Base-by-base conservation (phyloP, 2,888 invertebrate species). In the Scaptomyza cyrtandrae region DNA sequence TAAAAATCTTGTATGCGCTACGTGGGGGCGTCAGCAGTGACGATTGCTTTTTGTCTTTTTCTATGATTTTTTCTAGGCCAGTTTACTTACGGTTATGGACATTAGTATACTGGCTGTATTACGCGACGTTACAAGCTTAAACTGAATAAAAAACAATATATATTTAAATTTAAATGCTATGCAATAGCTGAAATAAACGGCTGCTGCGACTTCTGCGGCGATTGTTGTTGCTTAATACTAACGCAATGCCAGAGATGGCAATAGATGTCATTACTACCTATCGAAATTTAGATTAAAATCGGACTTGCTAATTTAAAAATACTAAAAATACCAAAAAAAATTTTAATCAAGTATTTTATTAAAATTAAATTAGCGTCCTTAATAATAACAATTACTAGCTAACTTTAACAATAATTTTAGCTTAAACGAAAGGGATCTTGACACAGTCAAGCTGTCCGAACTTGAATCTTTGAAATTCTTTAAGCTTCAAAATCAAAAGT, bases 41-140 rank as follows among this genome's bases (percentile, higher is more conserved):
- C 43, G 45, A 33, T 9, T 44, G 37, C 54, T 39, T 57, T 37
- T 16, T 33, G n/a, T 24, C 16, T 29, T 35, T 52, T 33, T 31
- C 43, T 43, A 16, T 52, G 37, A 3, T 35, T 35, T 33, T 52
- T 48, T 14, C 41, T 13, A 37, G 29, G 6, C 37, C 54, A 53
- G 14, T 11, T 50, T 81, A 91, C 91, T 91, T 89, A 91, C 91
- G 90, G 91, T 91, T 86, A 91, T 91, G 89, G 91, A 91, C 91
- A 91, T 91, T 89, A 91, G 91, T 88, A 78, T 66, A 76, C 74
- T 71, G 64, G 78, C 76, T 89, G 78, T 74, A 68, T 80, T 79
- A 72, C 85, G 70, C 80, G 68, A 50, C 71, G 63, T 65, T 76
- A 46, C 52, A 68, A 78, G 53, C 72, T 71, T 59, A 76, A 86